Evolutionary conservation across 2,797 vertebrate species (phyloP).

Genomic region (Pangasius sanitwongsei): DNA sequence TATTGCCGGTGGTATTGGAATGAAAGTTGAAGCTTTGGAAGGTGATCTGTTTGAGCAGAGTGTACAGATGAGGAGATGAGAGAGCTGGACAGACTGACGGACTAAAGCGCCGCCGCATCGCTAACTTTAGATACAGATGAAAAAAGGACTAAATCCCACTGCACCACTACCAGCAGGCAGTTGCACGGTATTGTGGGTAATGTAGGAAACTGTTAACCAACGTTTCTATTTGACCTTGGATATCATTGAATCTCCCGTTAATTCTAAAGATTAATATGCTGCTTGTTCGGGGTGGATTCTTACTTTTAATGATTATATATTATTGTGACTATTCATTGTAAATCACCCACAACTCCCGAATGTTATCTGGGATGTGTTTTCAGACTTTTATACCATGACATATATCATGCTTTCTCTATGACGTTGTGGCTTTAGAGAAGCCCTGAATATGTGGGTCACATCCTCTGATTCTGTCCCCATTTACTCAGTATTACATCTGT

Average conservation of each 20-base stretch:
- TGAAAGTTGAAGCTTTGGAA: background rate
- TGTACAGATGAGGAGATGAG: background rate
- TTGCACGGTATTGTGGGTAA: background rate
- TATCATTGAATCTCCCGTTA: background rate
- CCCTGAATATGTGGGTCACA: slow-evolving; percentile 5
- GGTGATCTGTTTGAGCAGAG: background rate
- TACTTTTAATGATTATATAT: background rate
- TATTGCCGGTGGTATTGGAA: background rate
- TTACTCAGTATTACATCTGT: slow-evolving; percentile 29
- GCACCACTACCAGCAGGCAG: background rate
- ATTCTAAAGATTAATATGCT: background rate
- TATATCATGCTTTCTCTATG: background rate
- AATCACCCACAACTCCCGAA: background rate
- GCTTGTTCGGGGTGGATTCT: background rate
- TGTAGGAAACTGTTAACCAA: background rate
- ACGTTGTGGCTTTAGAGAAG: slow-evolving; percentile 23
- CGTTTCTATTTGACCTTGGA: background rate
- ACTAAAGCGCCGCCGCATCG: background rate
- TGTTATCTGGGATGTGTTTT: background rate
- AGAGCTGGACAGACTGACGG: background rate
- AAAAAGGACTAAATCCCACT: background rate
- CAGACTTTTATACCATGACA: background rate
- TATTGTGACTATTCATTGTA: background rate
- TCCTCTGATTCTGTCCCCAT: slow-evolving; percentile 30
- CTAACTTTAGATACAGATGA: background rate